Evolutionary conservation across 1,140 invertebrate genomes (phyloP).

Genomic region (Drosophila rhopaloa): DNA sequence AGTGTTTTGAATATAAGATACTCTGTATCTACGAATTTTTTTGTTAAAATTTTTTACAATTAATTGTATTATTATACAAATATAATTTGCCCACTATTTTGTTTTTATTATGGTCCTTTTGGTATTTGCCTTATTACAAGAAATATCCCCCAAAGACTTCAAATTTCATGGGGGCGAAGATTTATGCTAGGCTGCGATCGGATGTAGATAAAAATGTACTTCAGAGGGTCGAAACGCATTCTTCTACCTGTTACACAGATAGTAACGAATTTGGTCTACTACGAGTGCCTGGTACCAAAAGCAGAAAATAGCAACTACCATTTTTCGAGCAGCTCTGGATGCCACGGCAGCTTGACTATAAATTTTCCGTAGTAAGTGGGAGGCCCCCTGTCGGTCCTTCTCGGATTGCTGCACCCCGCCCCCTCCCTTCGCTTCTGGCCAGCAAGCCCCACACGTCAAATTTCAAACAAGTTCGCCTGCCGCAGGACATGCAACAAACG

Average conservation of each 20-base stretch:
- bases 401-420: not conserved
- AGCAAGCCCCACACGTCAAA: slow-evolving; percentile 79
- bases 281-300: slow-evolving; percentile 5
- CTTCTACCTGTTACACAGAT: not conserved
- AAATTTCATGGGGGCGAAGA: too few relatives aligned
- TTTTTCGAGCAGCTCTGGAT: slow-evolving; percentile 48
- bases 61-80: too few relatives aligned
- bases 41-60: too few relatives aligned
- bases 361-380: slow-evolving; percentile 66
- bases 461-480: slow-evolving; percentile 77
- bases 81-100: too few relatives aligned
- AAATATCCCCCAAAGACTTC: too few relatives aligned
- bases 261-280: not conserved
- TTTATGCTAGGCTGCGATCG: too few relatives aligned
- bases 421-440: slow-evolving; percentile 23
- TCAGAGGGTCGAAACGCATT: too few relatives aligned
- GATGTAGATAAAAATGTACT: too few relatives aligned
- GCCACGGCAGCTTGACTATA: slow-evolving; percentile 62
- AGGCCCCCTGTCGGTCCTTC: not conserved
- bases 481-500: slow-evolving; percentile 73
- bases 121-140: too few relatives aligned
- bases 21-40: not conserved
- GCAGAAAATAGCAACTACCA: slow-evolving; percentile 70
- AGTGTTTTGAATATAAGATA: not conserved
- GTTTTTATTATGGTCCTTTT: too few relatives aligned